A percentile compares a stretch with the other conserved stretches of the same genome.
Conservation (phyloP, 2,888 invertebrate species). For the Ophioninae sp. region DNA sequence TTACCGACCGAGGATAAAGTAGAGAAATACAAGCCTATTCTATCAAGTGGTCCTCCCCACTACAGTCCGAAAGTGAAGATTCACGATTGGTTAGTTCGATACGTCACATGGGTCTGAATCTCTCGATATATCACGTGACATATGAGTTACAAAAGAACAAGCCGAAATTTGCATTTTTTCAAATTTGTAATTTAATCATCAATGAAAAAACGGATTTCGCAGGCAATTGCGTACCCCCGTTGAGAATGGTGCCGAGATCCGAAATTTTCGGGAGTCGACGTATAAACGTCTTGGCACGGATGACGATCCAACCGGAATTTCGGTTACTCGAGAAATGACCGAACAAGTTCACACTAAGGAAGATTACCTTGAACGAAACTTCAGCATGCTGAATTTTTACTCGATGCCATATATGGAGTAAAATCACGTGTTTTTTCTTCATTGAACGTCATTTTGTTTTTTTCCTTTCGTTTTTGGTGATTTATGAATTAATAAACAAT, state of each 20-base stretch:
- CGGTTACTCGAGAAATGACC: slow-evolving; percentile 69
- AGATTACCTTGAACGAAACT: slow-evolving; percentile 62
- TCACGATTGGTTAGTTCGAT: slow-evolving; percentile 69
- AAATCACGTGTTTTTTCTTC: neutral
- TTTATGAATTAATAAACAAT: slow-evolving; percentile 4
- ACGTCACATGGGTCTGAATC: neutral
- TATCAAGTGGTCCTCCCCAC: slow-evolving; percentile 60
- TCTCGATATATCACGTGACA: neutral
- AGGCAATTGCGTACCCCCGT: slow-evolving; percentile 68
- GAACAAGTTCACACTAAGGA: slow-evolving; percentile 66
- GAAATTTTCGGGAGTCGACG: slow-evolving; percentile 66
- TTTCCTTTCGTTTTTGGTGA: neutral
- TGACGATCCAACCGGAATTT: slow-evolving; percentile 60
- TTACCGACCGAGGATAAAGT: slow-evolving; percentile 59
- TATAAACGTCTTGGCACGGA: slow-evolving; percentile 68
- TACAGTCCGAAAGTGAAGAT: slow-evolving; percentile 71
- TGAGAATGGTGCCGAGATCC: slow-evolving; percentile 67
- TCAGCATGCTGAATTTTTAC: slow-evolving; percentile 65
- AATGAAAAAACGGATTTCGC: neutral
- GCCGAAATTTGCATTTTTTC: too few relatives aligned
- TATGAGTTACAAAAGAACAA: neutral
- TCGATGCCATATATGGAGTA: slow-evolving; percentile 66
- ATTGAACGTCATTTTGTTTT: neutral
- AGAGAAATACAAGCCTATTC: slow-evolving; percentile 54
- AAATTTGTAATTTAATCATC: too few relatives aligned